Conservation (phyloP, 2,797 vertebrate genomes). For the Hephaestus fuliginosus region DNA sequence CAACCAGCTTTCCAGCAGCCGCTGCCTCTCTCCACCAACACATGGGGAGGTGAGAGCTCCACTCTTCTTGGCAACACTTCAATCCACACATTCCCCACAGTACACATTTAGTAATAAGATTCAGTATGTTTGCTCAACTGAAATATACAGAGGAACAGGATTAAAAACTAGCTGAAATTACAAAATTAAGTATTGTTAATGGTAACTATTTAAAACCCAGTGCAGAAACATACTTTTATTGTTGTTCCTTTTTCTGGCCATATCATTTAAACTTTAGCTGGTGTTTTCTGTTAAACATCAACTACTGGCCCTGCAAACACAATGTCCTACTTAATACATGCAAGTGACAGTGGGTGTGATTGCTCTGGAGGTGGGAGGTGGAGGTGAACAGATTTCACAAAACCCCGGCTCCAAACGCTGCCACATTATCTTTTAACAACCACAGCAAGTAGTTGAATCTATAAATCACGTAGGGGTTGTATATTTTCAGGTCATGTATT, state of each 20-base stretch:
- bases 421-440: neutral
- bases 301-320: neutral
- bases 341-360: neutral
- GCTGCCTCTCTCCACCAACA: slow-evolving; percentile 89
- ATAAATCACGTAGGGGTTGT: neutral
- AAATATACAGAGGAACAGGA: neutral
- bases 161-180: neutral
- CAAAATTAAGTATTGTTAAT: neutral
- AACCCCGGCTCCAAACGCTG: neutral
- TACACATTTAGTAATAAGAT: neutral
- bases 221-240: too few species aligned
- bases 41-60: slow-evolving; percentile 94
- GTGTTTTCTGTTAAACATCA: slow-evolving; percentile 7
- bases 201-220: neutral
- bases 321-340: neutral
- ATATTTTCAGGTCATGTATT: neutral
- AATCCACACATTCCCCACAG: neutral
- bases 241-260: neutral
- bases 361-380: neutral
- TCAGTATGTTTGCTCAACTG: neutral
- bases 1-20: slow-evolving; percentile 94
- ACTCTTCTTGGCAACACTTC: neutral
- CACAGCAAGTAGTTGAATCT: neutral
- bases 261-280: neutral
- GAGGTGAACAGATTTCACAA: neutral